These are phyloP conservation scores for Paramormyrops kingsleyae DNA, from an alignment of 2,113 vertebrate species.

Conservation along the genomic window DNA sequence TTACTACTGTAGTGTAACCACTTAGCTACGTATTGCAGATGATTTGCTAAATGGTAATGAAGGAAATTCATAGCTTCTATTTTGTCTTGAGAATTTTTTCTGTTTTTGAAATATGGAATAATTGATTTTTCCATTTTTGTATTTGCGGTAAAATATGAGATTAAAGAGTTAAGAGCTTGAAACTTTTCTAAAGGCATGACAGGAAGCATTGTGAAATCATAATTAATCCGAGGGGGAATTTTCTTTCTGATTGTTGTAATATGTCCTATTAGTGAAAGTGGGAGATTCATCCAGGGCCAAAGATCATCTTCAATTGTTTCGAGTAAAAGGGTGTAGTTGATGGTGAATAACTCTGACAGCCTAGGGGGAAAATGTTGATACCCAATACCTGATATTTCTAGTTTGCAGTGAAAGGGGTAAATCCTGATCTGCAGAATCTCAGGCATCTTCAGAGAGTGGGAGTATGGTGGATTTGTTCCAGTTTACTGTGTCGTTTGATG, in stretches of 20 bases:
- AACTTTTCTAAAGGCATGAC: neutral
- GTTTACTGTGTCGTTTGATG: neutral
- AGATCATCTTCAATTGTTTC: neutral
- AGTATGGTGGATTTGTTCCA: neutral
- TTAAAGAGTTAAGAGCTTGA: neutral
- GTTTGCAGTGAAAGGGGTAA: neutral
- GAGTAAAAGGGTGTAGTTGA: neutral
- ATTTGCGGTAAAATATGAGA: neutral
- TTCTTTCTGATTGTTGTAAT: neutral
- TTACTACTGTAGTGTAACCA: neutral
- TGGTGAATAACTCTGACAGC: neutral
- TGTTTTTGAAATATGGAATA: neutral
- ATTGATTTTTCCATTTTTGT: neutral
- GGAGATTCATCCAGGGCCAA: neutral
- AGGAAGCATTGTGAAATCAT: neutral
- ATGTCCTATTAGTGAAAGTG: neutral
- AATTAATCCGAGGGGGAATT: neutral
- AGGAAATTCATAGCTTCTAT: neutral
- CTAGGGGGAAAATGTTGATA: neutral
- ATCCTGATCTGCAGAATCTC: neutral
- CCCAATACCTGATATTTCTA: neutral
- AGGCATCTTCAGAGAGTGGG: neutral
- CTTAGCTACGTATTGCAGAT: neutral
- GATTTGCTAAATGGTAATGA: neutral
- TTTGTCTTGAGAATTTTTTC: neutral